Evolutionary conservation across 2,888 invertebrate genomes (phyloP).

Genomic region (Himalopsyche japonica): DNA sequence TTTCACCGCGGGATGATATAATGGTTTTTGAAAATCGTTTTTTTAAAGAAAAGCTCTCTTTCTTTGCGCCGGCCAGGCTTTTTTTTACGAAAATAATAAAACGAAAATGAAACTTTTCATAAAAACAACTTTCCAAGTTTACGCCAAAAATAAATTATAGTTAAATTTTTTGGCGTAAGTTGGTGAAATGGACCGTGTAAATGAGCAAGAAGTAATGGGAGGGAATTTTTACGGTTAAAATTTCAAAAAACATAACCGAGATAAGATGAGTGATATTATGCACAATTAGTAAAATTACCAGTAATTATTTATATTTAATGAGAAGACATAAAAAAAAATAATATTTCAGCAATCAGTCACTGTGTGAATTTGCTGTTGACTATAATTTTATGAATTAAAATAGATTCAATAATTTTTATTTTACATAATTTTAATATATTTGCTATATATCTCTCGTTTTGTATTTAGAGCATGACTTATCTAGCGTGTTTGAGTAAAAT

Average conservation of each 20-base stretch:
- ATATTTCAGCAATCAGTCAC: too few relatives aligned
- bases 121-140: conserved; percentile 26
- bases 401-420: too few relatives aligned
- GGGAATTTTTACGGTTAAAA: not conserved
- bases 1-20: not conserved
- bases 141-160: conserved; percentile 30
- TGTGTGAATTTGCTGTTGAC: too few relatives aligned
- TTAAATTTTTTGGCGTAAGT: conserved; percentile 19
- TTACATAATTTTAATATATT: too few relatives aligned
- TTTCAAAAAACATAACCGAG: not conserved
- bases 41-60: not conserved
- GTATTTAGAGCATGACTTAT: too few relatives aligned
- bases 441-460: too few relatives aligned
- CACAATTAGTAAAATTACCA: too few relatives aligned
- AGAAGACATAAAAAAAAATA: too few relatives aligned
- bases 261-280: not conserved
- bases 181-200: conserved; percentile 31
- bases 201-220: conserved; percentile 13
- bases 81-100: conserved; percentile 2
- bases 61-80: not conserved
- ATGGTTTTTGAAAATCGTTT: not conserved
- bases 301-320: too few relatives aligned
- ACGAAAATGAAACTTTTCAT: conserved; percentile 25
- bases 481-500: too few relatives aligned
- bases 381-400: too few relatives aligned